These are phyloP conservation scores for Tridacna gigas DNA, from an alignment of 2,888 invertebrate genomes.

Conservation along the genomic window DNA sequence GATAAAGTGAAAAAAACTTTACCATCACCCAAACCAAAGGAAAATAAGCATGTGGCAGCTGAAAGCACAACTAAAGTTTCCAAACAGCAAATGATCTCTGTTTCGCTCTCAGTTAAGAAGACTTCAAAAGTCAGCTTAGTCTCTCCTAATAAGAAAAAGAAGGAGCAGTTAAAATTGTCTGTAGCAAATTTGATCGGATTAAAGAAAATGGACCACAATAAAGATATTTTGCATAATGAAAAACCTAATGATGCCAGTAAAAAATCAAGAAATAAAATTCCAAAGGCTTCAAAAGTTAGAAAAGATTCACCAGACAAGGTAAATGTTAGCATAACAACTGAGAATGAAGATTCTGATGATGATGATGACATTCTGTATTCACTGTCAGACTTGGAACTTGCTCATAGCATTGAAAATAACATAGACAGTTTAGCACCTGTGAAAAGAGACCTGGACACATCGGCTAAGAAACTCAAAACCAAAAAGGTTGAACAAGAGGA, in stretches of 20 bases:
- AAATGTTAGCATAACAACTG: background rate
- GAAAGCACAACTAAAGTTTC: background rate
- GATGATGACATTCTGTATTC: constrained; percentile 74
- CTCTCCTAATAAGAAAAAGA: constrained; percentile 29
- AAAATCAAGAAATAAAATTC: background rate
- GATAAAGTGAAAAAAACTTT: background rate
- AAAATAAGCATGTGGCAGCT: background rate
- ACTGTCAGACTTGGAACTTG: constrained; percentile 45
- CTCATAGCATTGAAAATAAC: background rate
- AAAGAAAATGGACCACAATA: constrained; percentile 19
- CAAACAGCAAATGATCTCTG: background rate
- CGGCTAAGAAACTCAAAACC: background rate
- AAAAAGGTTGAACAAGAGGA: background rate
- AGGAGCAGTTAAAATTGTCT: constrained; percentile 32
- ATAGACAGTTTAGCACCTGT: background rate
- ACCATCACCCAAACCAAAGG: constrained; percentile 5
- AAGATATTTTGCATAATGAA: background rate
- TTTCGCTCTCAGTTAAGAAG: background rate
- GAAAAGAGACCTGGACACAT: background rate
- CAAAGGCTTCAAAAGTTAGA: background rate
- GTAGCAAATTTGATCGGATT: constrained; percentile 36
- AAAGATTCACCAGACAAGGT: background rate
- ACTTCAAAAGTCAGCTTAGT: background rate
- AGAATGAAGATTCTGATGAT: constrained; percentile 21
- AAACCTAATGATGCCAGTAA: constrained; percentile 3